A percentile compares a stretch with the other conserved stretches of the same genome.
Conservation (phyloP, 2,113 vertebrate genomes). For the Epinephelus fuscoguttatus region DNA sequence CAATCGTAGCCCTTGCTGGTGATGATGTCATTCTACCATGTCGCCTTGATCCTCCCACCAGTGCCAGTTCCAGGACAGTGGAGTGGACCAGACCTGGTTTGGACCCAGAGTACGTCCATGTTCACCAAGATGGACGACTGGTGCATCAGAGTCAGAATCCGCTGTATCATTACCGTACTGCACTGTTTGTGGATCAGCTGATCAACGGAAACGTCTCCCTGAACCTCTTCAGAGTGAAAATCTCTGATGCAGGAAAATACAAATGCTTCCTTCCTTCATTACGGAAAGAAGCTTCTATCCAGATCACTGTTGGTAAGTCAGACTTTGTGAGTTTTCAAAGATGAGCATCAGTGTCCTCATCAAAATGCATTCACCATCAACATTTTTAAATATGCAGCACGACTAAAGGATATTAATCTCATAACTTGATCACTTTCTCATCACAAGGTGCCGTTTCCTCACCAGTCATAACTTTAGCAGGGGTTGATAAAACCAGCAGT, state of each 20-base stretch:
- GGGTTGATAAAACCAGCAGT: fast-evolving
- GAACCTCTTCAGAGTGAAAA: background rate
- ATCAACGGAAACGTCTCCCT: background rate
- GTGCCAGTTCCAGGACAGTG: background rate
- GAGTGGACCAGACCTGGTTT: background rate
- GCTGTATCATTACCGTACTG: background rate
- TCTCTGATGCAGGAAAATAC: background rate
- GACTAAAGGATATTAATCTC: no score
- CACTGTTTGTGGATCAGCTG: background rate
- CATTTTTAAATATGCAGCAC: no score
- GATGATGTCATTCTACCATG: background rate
- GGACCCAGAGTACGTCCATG: background rate
- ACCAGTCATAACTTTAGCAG: background rate
- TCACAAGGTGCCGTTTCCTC: background rate
- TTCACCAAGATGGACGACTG: background rate
- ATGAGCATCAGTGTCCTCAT: no score
- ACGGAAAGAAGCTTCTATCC: background rate
- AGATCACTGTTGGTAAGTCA: background rate
- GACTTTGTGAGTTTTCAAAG: background rate
- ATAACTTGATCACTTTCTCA: background rate
- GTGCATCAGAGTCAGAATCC: background rate
- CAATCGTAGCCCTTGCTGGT: background rate
- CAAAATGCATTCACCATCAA: no score
- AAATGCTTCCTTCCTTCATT: background rate
- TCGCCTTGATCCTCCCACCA: background rate